These are phyloP conservation scores for Bradynema listronoti DNA, from an alignment of 1,140 invertebrate species.

Conservation along the genomic window DNA sequence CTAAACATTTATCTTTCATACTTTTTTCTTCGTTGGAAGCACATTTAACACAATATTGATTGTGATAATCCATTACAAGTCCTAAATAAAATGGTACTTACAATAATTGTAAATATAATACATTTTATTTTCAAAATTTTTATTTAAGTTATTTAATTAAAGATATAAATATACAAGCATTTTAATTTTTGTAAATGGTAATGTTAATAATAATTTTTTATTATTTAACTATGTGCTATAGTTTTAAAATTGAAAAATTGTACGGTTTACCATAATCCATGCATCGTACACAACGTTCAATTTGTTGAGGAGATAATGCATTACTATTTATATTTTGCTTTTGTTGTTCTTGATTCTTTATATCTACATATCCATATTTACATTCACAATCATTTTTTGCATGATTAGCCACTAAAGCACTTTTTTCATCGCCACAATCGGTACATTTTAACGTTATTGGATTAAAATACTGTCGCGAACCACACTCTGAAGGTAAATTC, in stretches of 20 bases:
- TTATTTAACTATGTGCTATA: not conserved
- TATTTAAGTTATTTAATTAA: too few species aligned
- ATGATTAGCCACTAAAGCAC: not conserved
- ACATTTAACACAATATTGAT: not conserved
- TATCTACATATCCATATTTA: not conserved
- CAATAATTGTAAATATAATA: too few species aligned
- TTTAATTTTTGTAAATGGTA: too few species aligned
- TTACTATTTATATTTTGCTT: not conserved
- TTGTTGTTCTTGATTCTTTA: not conserved
- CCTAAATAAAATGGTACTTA: too few species aligned
- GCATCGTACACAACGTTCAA: not conserved
- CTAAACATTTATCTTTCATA: constrained; percentile 5
- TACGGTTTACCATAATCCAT: not conserved
- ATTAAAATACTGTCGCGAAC: constrained; percentile 4
- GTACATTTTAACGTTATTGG: constrained; percentile 6
- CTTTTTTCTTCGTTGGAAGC: not conserved
- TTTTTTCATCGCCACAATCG: not conserved
- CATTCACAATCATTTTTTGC: not conserved
- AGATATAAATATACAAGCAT: too few species aligned
- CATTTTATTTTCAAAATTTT: too few species aligned
- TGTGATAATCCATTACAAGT: not conserved
- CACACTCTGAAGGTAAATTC: too few species aligned
- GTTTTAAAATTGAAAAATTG: not conserved
- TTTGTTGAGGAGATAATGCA: not conserved
- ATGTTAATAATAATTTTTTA: not conserved